Evolutionary conservation across 2,113 vertebrate species (phyloP).

Genomic region (Cyrtonyx montezumae): DNA sequence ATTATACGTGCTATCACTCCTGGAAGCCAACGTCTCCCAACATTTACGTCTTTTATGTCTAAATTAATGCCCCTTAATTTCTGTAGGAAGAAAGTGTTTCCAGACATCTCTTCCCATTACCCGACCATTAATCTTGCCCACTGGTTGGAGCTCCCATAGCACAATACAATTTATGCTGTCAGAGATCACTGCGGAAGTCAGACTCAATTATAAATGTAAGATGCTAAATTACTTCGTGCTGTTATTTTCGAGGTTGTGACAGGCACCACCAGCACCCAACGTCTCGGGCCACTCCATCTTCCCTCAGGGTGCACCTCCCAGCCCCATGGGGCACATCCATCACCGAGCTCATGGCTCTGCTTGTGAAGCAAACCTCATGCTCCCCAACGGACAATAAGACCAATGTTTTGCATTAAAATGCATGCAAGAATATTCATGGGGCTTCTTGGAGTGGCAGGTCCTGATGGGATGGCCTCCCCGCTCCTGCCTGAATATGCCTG

Average conservation of each 20-base stretch:
- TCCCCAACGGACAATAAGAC: slow-evolving; percentile 39
- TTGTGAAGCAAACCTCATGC: slow-evolving; percentile 29
- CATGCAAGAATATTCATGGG: slow-evolving; percentile 59
- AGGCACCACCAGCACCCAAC: neutral
- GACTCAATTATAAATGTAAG: neutral
- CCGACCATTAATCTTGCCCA: neutral
- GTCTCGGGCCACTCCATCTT: neutral
- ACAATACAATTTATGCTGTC: neutral
- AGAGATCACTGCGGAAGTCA: slow-evolving; percentile 22
- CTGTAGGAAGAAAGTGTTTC: neutral
- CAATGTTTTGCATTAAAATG: slow-evolving; percentile 51
- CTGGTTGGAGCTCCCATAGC: neutral
- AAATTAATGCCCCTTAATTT: slow-evolving; percentile 34
- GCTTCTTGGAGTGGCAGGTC: slow-evolving; percentile 62
- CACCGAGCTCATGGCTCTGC: slow-evolving; percentile 13
- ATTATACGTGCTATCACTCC: neutral
- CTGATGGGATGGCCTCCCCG: slow-evolving; percentile 54
- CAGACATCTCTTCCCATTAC: neutral
- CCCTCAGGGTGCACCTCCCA: neutral
- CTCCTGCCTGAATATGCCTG: slow-evolving; percentile 27
- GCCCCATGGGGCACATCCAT: neutral
- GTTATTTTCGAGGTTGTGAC: neutral
- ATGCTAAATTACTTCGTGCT: neutral
- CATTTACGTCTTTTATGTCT: slow-evolving; percentile 8
- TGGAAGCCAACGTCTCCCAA: slow-evolving; percentile 19